Evolutionary conservation across 1,140 invertebrate species (phyloP), one percentile per base, ranked within the genome.

Genomic region (Diachasmimorpha longicaudata): DNA sequence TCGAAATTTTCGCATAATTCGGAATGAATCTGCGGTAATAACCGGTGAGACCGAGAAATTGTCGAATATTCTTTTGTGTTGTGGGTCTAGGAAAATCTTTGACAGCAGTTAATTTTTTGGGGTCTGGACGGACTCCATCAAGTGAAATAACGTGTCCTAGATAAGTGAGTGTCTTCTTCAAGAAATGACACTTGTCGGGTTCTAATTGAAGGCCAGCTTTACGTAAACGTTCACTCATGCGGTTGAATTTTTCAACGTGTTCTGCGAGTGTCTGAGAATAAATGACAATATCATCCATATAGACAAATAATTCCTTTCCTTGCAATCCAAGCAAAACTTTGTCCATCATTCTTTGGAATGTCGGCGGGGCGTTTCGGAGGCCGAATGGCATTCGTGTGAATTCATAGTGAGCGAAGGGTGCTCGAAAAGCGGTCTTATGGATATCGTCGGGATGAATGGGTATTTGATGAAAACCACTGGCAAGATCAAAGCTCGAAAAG

Each of bases 291-390:
- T 71, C 70, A 71, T 71, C 70, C 44, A 71, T 44, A 52, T 71
- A 71, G 6, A 70, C 16, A 14, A 70, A 70, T 9, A 91, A 89
- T 91, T 90, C 89, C 6, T 31, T 31, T 31, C 70, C 70, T 52
- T 71, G 70, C 4, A 71, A 25, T 3, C 21, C 58, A 14, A 21
- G 19, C 6, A 63, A 25, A 63, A 63, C 21, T 23, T 63, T 63
- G 21, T 63, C 23, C 19, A 31, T 31, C 58, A 63, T 63, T 63
- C 23, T 5, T 11, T 63, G 58, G 21, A 63, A 63, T 11, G 23
- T 31, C 6, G 21, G 23, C 0, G 58, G 58, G 10, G 5, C 58
- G 31, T 63, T 63, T 14, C 13, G 2, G 3, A 63, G 23, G 11
- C 58, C 58, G 21, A 63, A 63, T 4, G 21, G 19, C 19, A 63